Conservation (phyloP, 2,113 vertebrate species). For the Pterophyllum scalare region DNA sequence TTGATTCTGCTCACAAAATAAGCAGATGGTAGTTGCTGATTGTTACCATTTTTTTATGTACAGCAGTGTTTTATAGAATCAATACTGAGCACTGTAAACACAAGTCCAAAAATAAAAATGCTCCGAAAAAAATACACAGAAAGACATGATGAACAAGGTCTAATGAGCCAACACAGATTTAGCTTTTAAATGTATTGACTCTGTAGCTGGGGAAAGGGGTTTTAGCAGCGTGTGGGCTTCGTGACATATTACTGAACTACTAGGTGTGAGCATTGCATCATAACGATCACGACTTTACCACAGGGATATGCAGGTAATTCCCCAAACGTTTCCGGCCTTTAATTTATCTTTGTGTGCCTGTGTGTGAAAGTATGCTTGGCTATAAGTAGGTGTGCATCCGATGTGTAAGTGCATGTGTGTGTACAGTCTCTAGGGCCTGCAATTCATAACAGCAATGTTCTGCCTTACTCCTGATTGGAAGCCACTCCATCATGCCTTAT, state of each 20-base stretch:
- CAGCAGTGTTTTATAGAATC: neutral
- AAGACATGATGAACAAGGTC: slow-evolving; percentile 16
- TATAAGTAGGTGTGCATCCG: slow-evolving; percentile 6
- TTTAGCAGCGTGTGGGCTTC: slow-evolving; percentile 17
- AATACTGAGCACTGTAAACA: neutral
- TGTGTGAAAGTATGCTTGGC: neutral
- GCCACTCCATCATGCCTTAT: slow-evolving; percentile 61
- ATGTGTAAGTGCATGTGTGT: slow-evolving; percentile 17
- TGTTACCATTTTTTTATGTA: neutral
- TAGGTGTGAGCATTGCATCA: slow-evolving; percentile 35
- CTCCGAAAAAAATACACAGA: neutral
- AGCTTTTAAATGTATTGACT: slow-evolving; percentile 25
- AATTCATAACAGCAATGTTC: slow-evolving; percentile 49
- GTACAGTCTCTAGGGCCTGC: neutral
- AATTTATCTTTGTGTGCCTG: slow-evolving; percentile 25
- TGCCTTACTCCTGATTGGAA: slow-evolving; percentile 61
- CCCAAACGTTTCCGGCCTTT: neutral
- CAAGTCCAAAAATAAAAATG: slow-evolving; percentile 19
- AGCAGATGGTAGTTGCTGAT: neutral
- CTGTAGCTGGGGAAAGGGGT: slow-evolving; percentile 11
- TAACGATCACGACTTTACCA: slow-evolving; percentile 30
- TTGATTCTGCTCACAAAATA: neutral
- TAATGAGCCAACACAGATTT: slow-evolving; percentile 12
- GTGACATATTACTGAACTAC: slow-evolving; percentile 53
- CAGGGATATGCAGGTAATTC: slow-evolving; percentile 32